Base-by-base conservation (phyloP, 2,888 invertebrate genomes). In the Emmelina monodactyla region DNA sequence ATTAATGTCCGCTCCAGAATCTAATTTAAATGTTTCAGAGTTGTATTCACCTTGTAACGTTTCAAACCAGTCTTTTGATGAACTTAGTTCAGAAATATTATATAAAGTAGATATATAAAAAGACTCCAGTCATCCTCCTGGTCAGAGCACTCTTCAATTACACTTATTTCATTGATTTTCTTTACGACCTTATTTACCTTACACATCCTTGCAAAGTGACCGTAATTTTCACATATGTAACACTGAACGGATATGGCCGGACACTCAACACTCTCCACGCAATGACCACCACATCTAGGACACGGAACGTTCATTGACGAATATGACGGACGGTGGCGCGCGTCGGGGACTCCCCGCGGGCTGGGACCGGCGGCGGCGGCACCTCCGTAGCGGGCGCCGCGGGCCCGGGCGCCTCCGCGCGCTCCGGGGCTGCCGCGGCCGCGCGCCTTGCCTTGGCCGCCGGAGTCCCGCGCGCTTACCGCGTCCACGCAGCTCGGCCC, bases 171-270 rank as follows among this genome's bases (percentile, higher is more conserved):
- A n/a, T n/a, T n/a, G n/a, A n/a, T n/a, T n/a, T n/a, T n/a, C n/a
- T 35, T 33, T 12, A 22, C 14, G 9, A 15, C 19, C 25, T 28
- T 29, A 1, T 22, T 14, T 28, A 16, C 16, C 1, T 25, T 33
- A 31, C 38, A 39, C 35, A 39, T 31, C 22, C 38, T 30, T 2
- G 38, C 38, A 32, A 29, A 39, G 34, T 39, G 36, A 22, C 39
- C 39, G 11, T 33, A 15, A 31, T 33, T 32, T 19, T 29, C 14
- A 32, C 38, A 32, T 6, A 29, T 11, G 22, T 29, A 34, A 28
- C 38, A 29, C 25, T 30, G 14, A 10, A 35, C 32, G 11, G 7
- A 10, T 2, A 33, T 19, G 3, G 34, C 34, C 2, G 34, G 34
- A 12, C 34, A 34, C 13, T n/a, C n/a, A n/a, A n/a, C n/a, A n/a